phyloP scores from a whole-genome alignment of 1,140 invertebrate species.

The Drusus annulatus region DNA sequence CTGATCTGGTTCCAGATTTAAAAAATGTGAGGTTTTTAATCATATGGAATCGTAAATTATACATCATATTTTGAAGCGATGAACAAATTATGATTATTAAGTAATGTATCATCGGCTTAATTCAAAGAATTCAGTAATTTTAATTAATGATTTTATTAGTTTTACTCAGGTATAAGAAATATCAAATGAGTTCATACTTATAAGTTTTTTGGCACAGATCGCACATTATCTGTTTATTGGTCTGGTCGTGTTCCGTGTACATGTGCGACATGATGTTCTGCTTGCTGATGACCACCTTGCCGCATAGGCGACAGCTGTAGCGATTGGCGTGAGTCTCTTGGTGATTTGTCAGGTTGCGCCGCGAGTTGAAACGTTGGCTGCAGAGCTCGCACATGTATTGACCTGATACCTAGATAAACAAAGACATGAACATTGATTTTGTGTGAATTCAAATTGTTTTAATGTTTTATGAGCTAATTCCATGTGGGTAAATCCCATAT shows the following conservation, averaged over 20 bases:
- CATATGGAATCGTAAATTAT: no score
- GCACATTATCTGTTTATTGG: slow-evolving; percentile 47
- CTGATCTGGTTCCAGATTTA: no score
- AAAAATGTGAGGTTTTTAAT: no score
- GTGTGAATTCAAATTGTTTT: no score
- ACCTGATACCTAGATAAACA: slow-evolving; percentile 49
- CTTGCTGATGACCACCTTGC: slow-evolving; percentile 49
- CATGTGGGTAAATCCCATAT: no score
- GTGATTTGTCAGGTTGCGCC: slow-evolving; percentile 51
- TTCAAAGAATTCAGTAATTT: no score
- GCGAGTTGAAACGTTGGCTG: slow-evolving; percentile 46
- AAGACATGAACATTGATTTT: not conserved
- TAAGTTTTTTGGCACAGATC: slow-evolving; percentile 49
- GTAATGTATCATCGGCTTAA: no score
- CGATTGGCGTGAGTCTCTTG: slow-evolving; percentile 48
- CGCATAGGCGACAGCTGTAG: slow-evolving; percentile 50
- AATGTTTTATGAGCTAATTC: no score
- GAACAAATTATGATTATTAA: no score
- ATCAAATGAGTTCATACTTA: slow-evolving; percentile 31
- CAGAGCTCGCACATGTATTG: slow-evolving; percentile 50
- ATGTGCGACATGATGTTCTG: slow-evolving; percentile 56
- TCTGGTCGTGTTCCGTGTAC: slow-evolving; percentile 53
- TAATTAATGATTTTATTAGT: no score
- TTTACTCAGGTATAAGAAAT: no score
- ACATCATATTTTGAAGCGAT: no score